Base-by-base conservation (phyloP, 2,888 invertebrate genomes). In the Idaea aversata region DNA sequence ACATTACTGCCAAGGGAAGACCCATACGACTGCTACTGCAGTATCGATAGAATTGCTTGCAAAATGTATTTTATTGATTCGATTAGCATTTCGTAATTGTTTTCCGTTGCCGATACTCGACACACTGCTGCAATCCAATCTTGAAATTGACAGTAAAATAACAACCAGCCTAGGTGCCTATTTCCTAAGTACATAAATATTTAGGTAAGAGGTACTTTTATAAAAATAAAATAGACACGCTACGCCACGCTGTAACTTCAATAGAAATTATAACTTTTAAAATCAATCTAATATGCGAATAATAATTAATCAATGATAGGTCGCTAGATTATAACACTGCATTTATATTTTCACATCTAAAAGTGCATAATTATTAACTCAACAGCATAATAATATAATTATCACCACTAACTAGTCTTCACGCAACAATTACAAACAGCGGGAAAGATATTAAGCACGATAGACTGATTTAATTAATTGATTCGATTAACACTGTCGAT, bases 1-100 rank as follows among this genome's bases (percentile, higher is more conserved):
- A 87, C 7, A 47, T 47, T 7, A 10, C 10, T 47, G 47, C 47
- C 74, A 74, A 75, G 78, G 71, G 75, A 71, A 67, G 71, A 70
- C 70, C 70, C 67, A 62, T 25, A 25, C 25, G 63, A 47, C 34
- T 61, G 63, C 62, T 62, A 66, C 62, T 61, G 67, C 47, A 47
- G 47, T 65, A 67, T 70, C 69, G 67, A 66, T 68, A 63, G 10
- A 5, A 58, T 57, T 63, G 5, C 47, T 47, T 47, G 47, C 47
- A 47, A 47, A 47, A 7, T 47, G 13, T 47, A 7, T 47, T 7
- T 47, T 13, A 4, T 13, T 10, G 36, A 36, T 36, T 47, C 10
- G 47, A 47, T 47, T 47, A 13, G 10, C 7, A 47, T 47, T 47
- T 5, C 4, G 13, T 13, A 10, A 47, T 47, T 10, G 36, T 7